These are phyloP conservation scores for Machaerirhynchus nigripectus DNA, from an alignment of 2,113 vertebrate genomes.

Conservation along the genomic window DNA sequence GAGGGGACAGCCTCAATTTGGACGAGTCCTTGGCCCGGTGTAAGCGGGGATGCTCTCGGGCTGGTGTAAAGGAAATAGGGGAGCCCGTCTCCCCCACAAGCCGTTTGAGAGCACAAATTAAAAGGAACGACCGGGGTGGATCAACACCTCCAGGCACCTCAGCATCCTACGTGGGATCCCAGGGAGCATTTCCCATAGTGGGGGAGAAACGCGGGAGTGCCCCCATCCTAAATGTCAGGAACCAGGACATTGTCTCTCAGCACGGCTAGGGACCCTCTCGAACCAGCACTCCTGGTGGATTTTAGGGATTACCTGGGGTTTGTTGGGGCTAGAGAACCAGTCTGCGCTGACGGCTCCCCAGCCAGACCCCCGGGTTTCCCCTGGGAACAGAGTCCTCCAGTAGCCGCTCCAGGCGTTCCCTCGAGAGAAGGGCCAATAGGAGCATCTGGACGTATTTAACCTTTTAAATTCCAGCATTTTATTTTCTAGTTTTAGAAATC, in stretches of 20 bases:
- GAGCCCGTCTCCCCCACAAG: rapidly evolving
- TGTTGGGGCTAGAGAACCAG: rapidly evolving
- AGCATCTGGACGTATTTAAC: background rate
- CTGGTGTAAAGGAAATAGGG: background rate
- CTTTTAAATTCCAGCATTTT: background rate
- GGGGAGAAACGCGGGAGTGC: rapidly evolving
- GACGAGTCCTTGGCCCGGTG: background rate
- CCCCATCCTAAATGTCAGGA: background rate
- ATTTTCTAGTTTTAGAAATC: background rate
- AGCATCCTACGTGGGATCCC: rapidly evolving
- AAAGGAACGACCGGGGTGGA: background rate
- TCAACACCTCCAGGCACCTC: background rate
- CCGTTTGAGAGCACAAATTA: background rate
- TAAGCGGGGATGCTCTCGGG: background rate
- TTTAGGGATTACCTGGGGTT: background rate
- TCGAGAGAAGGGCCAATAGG: background rate
- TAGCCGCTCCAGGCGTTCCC: background rate
- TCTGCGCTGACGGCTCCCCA: background rate
- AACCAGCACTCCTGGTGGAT: background rate
- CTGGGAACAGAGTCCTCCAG: background rate
- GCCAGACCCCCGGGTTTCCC: rapidly evolving
- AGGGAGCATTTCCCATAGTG: background rate
- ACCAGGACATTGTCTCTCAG: rapidly evolving
- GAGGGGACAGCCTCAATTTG: background rate
- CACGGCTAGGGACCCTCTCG: no score